Conservation (phyloP, 2,888 invertebrate genomes). For the Zhuqinia jingwanae region DNA sequence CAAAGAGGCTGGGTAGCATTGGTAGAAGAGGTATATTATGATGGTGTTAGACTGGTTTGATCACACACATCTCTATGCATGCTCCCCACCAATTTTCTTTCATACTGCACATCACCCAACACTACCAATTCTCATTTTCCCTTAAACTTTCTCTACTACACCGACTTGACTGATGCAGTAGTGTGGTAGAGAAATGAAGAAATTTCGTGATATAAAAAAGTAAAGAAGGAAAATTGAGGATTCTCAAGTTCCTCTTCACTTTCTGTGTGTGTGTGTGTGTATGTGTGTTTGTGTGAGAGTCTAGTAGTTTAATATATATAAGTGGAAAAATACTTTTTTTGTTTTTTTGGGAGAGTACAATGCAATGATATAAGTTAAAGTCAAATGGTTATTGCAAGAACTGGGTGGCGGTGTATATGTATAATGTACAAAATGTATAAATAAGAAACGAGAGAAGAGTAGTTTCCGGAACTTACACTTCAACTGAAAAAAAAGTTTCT, state of each 20-base stretch:
- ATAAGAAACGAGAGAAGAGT: not conserved
- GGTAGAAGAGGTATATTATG: too few species aligned
- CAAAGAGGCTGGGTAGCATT: not conserved
- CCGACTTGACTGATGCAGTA: not conserved
- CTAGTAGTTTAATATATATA: not conserved
- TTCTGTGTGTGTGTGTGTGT: too few species aligned
- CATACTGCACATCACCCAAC: constrained; percentile 8
- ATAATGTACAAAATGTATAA: not conserved
- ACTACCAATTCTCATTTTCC: not conserved
- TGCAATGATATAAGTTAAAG: too few species aligned
- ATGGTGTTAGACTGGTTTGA: not conserved
- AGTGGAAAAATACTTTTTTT: constrained; percentile 6
- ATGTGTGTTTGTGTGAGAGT: too few species aligned
- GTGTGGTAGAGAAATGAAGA: not conserved
- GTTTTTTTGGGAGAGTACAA: too few species aligned
- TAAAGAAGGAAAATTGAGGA: constrained; percentile 25
- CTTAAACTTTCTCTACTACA: not conserved
- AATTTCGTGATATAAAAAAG: constrained; percentile 14
- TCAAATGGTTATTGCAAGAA: too few species aligned
- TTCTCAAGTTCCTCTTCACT: constrained; percentile 5
- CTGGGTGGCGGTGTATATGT: too few species aligned
- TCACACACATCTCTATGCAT: not conserved
- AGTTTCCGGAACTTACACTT: not conserved
- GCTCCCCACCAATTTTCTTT: constrained; percentile 17
- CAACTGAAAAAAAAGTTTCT: not conserved